Conservation (phyloP, 2,113 vertebrate genomes). For the Esox niger region DNA sequence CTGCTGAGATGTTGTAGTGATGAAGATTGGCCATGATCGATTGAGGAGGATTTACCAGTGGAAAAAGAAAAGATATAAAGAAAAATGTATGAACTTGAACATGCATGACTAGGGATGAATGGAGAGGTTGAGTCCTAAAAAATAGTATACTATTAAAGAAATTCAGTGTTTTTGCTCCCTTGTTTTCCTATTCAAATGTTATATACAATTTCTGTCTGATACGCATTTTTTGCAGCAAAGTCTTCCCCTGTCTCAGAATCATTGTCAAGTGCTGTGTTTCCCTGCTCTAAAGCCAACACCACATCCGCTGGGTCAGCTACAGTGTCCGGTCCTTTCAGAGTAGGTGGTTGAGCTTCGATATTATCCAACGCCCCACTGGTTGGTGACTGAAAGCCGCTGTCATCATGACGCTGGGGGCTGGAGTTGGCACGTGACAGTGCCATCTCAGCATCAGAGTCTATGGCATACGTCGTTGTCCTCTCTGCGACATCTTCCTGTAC, state of each 20-base stretch:
- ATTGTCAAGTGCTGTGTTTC: constrained; percentile 20
- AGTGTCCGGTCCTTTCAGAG: constrained; percentile 33
- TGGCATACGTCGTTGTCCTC: constrained; percentile 2
- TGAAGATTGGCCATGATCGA: too few species aligned
- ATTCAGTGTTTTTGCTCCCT: background rate
- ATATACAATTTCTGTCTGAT: constrained; percentile 8
- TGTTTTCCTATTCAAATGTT: constrained; percentile 14
- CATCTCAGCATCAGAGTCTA: constrained; percentile 37
- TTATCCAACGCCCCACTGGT: constrained; percentile 39
- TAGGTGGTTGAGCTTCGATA: constrained; percentile 12
- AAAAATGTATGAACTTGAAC: too few species aligned
- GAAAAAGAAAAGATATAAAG: too few species aligned
- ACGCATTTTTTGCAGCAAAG: constrained; percentile 22
- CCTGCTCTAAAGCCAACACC: constrained; percentile 42
- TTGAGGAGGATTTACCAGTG: too few species aligned
- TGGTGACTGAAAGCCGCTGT: constrained; percentile 56
- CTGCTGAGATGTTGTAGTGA: too few species aligned
- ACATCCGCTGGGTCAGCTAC: constrained; percentile 40
- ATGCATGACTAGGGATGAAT: too few species aligned
- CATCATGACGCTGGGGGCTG: constrained; percentile 15
- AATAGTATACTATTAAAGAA: too few species aligned
- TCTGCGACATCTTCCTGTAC: constrained; percentile 47
- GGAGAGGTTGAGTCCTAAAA: too few species aligned
- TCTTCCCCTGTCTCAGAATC: constrained; percentile 59
- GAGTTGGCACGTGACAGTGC: constrained; percentile 20